Base-by-base conservation (phyloP, 2,113 vertebrate species). In the Mixornis gularis region DNA sequence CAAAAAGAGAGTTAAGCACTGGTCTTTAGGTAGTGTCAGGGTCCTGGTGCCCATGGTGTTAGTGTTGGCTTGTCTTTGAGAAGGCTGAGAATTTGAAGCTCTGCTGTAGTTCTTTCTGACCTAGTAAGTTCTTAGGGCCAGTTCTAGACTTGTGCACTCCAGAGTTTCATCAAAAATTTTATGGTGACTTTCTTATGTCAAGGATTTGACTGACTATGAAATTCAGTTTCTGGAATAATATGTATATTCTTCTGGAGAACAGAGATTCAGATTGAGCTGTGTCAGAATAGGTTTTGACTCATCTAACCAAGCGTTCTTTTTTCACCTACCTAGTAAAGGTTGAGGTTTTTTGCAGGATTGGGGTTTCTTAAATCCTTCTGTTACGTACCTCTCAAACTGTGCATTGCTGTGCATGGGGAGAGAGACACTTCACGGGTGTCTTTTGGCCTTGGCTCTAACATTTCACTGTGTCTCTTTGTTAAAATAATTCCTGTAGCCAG, bases 241-340 rank as follows among this genome's bases (percentile, higher is more conserved):
- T 2, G 1, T 58, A 3, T 29, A 21, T 87, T 88, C 30, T 73
- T 78, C 49, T 44, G 49, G 27, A 87, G 58, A 80, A 19, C 27
- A 81, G 30, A 81, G 20, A 38, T 88, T 90, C 56, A 69, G 18
- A 11, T 46, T 68, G 62, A 86, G 18, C 65, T 90, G 38, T 88
- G 44, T 56, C 62, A 53, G 27, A 89, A 27, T 8, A 81, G 19
- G 3, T 70, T 93, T 92, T 80, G 36, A 46, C 44, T 78, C 60
- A 44, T 85, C 30, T 56, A 73, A 64, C 34, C 25, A 80, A 36
- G 25, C 30, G 36, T 71, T 68, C 30, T 52, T 62, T 73, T 84
- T 79, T 78, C 22, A 53, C 38, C 29, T 89, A 38, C 12, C 46
- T 20, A n/a, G 56, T 21, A 59, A 65, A 85, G 25, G 29, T 9